Conservation (phyloP, 23 tunicate species). For the Halocynthia roretzi region DNA sequence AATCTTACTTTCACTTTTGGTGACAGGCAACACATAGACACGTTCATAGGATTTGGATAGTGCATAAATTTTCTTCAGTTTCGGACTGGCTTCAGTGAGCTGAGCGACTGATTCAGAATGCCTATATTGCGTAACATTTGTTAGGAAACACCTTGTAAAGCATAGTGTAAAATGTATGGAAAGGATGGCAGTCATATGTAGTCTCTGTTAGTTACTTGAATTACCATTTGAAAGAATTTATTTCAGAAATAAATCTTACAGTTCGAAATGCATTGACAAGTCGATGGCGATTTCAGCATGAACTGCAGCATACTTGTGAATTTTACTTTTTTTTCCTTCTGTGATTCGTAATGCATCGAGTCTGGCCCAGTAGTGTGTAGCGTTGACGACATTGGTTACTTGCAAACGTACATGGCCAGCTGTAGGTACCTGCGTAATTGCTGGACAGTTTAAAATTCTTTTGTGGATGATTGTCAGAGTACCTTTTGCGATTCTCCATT, state of each 20-base stretch:
- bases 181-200: too few relatives aligned
- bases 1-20: not conserved
- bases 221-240: too few relatives aligned
- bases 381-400: slow-evolving; percentile 43
- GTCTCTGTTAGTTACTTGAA: too few relatives aligned
- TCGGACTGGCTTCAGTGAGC: too few relatives aligned
- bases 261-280: not conserved
- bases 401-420: slow-evolving; percentile 39
- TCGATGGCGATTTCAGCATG: slow-evolving; percentile 1
- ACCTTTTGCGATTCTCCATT: too few relatives aligned
- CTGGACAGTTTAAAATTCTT: too few relatives aligned
- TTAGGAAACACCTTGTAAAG: too few relatives aligned
- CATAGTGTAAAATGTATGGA: too few relatives aligned
- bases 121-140: too few relatives aligned
- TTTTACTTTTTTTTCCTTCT: not conserved
- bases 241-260: too few relatives aligned
- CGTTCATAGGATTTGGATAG: not conserved
- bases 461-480: too few relatives aligned
- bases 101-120: too few relatives aligned
- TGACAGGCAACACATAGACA: slow-evolving; percentile 7
- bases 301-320: not conserved
- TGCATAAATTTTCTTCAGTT: not conserved
- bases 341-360: not conserved
- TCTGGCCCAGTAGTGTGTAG: slow-evolving; percentile 46
- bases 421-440: slow-evolving; percentile 40